Conservation (phyloP, 2,797 vertebrate genomes). For the Lepidocolaptes lacrymiger region DNA sequence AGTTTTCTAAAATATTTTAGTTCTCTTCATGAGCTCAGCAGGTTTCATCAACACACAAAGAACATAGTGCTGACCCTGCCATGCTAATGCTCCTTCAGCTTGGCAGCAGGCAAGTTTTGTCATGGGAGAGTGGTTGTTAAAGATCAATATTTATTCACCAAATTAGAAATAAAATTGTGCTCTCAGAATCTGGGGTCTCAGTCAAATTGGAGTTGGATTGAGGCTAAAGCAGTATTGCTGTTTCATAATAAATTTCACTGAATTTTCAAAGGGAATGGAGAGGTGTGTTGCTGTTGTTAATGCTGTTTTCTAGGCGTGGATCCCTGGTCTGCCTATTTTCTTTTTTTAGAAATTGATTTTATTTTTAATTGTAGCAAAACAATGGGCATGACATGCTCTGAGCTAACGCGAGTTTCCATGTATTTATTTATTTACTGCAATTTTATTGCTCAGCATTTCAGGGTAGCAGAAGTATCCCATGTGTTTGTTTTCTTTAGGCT, state of each 20-base stretch:
- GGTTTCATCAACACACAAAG: neutral
- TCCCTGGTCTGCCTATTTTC: neutral
- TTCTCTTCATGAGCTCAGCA: neutral
- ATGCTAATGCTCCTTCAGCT: neutral
- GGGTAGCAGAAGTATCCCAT: neutral
- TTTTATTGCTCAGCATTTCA: constrained; percentile 45
- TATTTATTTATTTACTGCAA: constrained; percentile 7
- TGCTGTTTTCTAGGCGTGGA: neutral
- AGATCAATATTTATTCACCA: neutral
- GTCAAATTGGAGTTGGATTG: neutral
- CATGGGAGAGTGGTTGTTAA: neutral
- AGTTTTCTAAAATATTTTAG: neutral
- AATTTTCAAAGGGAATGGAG: neutral
- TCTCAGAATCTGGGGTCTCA: neutral
- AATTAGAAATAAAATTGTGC: neutral
- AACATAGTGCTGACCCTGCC: neutral
- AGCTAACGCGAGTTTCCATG: neutral
- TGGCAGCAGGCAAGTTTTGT: neutral
- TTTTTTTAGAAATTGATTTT: neutral
- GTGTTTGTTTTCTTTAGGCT: constrained; percentile 40
- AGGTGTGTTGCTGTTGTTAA: neutral
- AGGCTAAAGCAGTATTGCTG: neutral
- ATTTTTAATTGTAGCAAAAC: neutral
- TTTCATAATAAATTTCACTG: neutral
- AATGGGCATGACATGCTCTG: neutral